phyloP scores from a whole-genome alignment of 2,797 vertebrate genomes.

The Sebastes ruberrimus region DNA sequence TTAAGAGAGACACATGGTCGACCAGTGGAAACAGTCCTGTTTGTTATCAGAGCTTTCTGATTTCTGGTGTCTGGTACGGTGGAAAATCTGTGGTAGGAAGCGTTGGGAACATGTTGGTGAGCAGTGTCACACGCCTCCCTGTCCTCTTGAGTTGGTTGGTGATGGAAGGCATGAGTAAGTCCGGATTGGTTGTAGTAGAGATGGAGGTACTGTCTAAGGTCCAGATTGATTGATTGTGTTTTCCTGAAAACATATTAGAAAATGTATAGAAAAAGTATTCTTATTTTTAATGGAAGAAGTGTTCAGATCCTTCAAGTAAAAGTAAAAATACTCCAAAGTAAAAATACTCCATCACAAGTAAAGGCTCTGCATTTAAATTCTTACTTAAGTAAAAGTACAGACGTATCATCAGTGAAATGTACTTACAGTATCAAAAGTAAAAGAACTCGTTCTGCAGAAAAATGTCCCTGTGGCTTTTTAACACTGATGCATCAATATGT shows the following conservation, averaged over 20 bases:
- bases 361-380: not conserved
- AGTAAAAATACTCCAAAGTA: not conserved
- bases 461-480: too few relatives aligned
- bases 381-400: not conserved
- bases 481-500: too few relatives aligned
- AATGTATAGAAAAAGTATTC: not conserved
- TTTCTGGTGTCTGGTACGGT: conserved; percentile 5
- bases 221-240: not conserved
- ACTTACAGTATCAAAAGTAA: too few relatives aligned
- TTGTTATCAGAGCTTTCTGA: conserved; percentile 52
- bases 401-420: too few relatives aligned
- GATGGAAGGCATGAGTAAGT: conserved; percentile 43
- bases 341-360: not conserved
- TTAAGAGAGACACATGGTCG: not conserved
- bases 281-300: not conserved
- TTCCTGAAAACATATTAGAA: not conserved
- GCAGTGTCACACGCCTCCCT: conserved; percentile 61
- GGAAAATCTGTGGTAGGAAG: conserved; percentile 46
- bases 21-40: conserved; percentile 33
- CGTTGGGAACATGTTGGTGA: conserved; percentile 50
- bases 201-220: not conserved
- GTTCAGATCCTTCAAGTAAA: not conserved
- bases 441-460: too few relatives aligned
- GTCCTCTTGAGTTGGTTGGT: not conserved
- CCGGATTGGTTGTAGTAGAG: not conserved